Evolutionary conservation across 1,140 invertebrate genomes (phyloP).

Genomic region (Hycleus phaleratus): DNA sequence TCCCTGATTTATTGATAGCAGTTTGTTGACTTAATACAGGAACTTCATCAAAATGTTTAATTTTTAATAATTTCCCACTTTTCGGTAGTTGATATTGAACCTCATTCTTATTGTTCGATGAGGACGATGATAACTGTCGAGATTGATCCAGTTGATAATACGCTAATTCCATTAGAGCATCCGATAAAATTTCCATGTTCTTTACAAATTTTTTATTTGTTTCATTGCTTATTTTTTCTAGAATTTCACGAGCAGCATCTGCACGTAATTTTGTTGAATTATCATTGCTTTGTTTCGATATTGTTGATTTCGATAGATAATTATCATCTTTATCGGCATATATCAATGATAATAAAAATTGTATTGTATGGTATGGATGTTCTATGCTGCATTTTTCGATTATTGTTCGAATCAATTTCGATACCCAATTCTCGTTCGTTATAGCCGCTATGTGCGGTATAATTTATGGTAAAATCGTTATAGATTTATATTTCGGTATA

Average conservation of each 20-base stretch:
- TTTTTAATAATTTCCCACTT: constrained; percentile 39
- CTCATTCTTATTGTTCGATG: constrained; percentile 13
- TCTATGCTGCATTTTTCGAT: constrained; percentile 43
- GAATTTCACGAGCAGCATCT: constrained; percentile 19
- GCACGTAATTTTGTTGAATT: constrained; percentile 21
- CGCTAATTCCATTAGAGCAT: constrained; percentile 50
- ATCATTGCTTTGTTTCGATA: constrained; percentile 20
- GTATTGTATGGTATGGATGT: constrained; percentile 84
- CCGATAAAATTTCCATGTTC: constrained; percentile 33
- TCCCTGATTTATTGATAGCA: constrained; percentile 48
- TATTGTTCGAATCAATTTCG: constrained; percentile 23
- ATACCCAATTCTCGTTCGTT: constrained; percentile 33
- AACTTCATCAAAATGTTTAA: constrained; percentile 43
- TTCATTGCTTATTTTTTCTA: not conserved
- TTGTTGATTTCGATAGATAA: constrained; percentile 37
- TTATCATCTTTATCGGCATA: constrained; percentile 64
- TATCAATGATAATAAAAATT: constrained; percentile 66
- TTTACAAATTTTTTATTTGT: constrained; percentile 28
- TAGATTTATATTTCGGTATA: constrained; percentile 75
- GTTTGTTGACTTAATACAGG: constrained; percentile 61
- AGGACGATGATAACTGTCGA: too few relatives aligned
- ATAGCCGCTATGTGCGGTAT: constrained; percentile 62
- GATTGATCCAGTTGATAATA: constrained; percentile 33
- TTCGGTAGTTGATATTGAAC: constrained; percentile 39
- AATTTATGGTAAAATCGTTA: constrained; percentile 77